Evolutionary conservation across 2,888 invertebrate species (phyloP).

Genomic region (Cephus pygmeus): DNA sequence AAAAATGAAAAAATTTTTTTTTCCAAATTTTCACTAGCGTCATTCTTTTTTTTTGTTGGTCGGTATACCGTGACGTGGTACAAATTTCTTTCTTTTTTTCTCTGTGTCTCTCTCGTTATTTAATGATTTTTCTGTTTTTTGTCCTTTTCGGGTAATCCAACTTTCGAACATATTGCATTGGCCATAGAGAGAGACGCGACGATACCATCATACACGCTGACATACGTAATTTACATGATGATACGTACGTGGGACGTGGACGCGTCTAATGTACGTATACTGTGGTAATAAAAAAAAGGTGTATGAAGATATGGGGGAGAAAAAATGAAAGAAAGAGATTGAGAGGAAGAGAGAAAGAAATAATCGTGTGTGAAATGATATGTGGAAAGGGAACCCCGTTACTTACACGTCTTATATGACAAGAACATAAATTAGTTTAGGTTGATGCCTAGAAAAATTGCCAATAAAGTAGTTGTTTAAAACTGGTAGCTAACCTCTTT

Average conservation of each 20-base stretch:
- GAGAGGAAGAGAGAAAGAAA: not conserved
- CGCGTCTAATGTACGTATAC: conserved; percentile 28
- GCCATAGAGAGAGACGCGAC: too few species aligned
- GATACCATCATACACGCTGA: too few species aligned
- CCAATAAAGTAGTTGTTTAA: conserved; percentile 66
- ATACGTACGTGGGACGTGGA: conserved; percentile 1
- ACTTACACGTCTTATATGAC: conserved; percentile 51
- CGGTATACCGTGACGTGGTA: too few species aligned
- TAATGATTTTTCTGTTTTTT: too few species aligned
- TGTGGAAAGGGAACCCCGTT: conserved; percentile 6
- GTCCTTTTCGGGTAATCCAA: too few species aligned
- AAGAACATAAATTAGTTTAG: conserved; percentile 64
- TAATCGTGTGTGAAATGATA: conserved; percentile 5
- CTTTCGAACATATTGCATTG: too few species aligned
- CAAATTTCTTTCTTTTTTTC: too few species aligned
- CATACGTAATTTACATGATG: too few species aligned
- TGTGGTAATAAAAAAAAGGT: conserved; percentile 23
- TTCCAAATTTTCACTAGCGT: too few species aligned
- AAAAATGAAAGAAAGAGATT: conserved; percentile 23
- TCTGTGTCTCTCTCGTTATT: too few species aligned
- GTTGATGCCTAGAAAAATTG: conserved; percentile 65
- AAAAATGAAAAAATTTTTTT: too few species aligned
- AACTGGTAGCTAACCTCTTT: conserved; percentile 67
- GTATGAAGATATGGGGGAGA: conserved; percentile 26
- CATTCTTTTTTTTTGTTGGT: too few species aligned